These are phyloP conservation scores for Eidolon helvum DNA, from an alignment of 2,113 vertebrate genomes.

Conservation along the genomic window DNA sequence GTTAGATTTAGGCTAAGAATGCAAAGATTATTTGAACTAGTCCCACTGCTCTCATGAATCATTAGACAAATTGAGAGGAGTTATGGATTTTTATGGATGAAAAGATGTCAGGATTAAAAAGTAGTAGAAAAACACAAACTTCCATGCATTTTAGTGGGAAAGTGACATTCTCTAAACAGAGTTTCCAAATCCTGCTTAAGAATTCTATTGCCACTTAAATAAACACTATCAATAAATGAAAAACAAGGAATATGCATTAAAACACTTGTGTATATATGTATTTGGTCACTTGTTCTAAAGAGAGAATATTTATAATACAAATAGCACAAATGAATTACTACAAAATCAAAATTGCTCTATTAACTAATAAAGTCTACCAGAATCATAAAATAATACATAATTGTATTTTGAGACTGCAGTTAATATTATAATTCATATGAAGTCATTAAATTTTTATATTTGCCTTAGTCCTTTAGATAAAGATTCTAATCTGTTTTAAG, in stretches of 20 bases:
- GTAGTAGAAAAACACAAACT: background rate
- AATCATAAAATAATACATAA: background rate
- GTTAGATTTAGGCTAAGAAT: background rate
- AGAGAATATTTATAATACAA: background rate
- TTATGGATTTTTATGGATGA: background rate
- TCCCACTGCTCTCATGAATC: background rate
- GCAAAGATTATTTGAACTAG: background rate
- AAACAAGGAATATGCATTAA: background rate
- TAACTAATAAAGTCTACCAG: background rate
- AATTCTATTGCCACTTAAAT: background rate
- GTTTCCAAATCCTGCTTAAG: background rate
- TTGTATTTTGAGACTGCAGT: constrained; percentile 1
- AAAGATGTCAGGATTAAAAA: background rate
- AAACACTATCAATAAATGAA: background rate
- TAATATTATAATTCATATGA: constrained; percentile 43
- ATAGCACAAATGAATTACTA: constrained; percentile 9
- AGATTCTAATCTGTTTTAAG: background rate
- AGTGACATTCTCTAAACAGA: background rate
- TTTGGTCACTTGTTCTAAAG: background rate
- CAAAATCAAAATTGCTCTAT: constrained; percentile 1
- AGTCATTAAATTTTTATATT: constrained; percentile 40
- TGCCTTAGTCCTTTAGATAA: background rate
- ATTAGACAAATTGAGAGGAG: background rate
- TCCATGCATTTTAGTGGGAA: background rate
- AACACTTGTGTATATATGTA: background rate